A percentile compares a stretch with the other conserved stretches of the same genome.
Evolutionary conservation across 2,888 invertebrate species (phyloP).

Genomic region (Loripinus fragilis): DNA sequence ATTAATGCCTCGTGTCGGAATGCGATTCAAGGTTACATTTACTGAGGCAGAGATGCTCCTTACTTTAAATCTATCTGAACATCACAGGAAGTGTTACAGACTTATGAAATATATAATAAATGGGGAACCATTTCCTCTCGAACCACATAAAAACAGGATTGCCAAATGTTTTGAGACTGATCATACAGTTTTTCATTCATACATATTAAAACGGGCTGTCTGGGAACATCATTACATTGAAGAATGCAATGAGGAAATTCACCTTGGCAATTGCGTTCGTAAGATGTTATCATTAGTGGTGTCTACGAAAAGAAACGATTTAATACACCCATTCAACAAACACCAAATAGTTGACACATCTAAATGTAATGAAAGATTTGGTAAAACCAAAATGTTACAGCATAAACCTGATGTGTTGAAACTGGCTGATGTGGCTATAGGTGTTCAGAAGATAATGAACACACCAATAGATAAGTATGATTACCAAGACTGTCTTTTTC

Average conservation of each 20-base stretch:
- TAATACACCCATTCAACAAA: background rate
- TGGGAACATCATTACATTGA: conserved; percentile 7
- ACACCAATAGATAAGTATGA: background rate
- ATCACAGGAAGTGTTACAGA: conserved; percentile 5
- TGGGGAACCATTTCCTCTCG: background rate
- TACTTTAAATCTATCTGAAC: background rate
- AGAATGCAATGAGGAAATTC: background rate
- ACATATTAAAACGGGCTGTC: background rate
- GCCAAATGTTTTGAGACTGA: background rate
- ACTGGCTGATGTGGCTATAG: background rate
- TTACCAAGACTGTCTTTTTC: too few species aligned
- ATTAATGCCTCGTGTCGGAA: background rate
- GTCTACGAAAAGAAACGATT: background rate
- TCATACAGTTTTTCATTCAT: background rate
- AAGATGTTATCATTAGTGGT: background rate
- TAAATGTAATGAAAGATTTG: background rate
- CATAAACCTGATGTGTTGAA: too few species aligned
- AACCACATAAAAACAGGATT: background rate
- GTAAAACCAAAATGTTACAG: background rate
- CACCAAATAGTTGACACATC: background rate
- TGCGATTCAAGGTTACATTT: background rate
- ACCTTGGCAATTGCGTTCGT: background rate
- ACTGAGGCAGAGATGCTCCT: background rate
- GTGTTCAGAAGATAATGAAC: background rate
- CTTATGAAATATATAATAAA: background rate